Percentiles rank a stretch among this genome's conserved stretches.
These are phyloP conservation scores for Caenorhabditis remanei DNA, from an alignment of 1,140 invertebrate genomes.

Conservation along the genomic window DNA sequence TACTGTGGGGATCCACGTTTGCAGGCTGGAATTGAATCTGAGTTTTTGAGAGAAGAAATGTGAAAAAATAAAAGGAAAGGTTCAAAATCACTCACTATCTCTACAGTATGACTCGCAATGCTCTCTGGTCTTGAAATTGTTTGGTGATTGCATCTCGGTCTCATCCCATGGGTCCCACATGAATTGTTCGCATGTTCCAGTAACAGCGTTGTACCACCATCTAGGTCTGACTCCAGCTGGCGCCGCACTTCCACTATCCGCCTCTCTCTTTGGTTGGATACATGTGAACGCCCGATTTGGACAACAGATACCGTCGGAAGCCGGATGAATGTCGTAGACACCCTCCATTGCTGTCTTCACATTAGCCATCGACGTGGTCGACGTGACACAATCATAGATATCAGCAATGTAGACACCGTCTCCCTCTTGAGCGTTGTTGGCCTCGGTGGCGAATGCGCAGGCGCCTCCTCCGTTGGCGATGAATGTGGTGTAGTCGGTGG, in stretches of 20 bases:
- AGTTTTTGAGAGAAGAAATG: background rate
- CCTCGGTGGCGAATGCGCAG: slow-evolving; percentile 51
- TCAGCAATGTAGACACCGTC: slow-evolving; percentile 75
- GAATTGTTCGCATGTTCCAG: slow-evolving; percentile 76
- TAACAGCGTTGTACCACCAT: slow-evolving; percentile 76
- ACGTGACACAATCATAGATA: slow-evolving; percentile 74
- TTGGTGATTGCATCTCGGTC: slow-evolving; percentile 76
- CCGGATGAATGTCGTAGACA: slow-evolving; percentile 75
- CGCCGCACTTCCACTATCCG: slow-evolving; percentile 73
- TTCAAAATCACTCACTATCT: slow-evolving; percentile 70
- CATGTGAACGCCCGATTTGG: slow-evolving; percentile 77
- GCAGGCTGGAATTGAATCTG: slow-evolving; percentile 69
- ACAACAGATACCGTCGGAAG: slow-evolving; percentile 74
- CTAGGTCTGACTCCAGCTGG: slow-evolving; percentile 74
- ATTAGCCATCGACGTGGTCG: slow-evolving; percentile 72
- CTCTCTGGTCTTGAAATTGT: slow-evolving; percentile 77
- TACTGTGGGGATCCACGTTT: slow-evolving; percentile 78
- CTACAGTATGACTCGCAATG: slow-evolving; percentile 77
- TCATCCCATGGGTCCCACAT: slow-evolving; percentile 78
- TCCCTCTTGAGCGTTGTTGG: slow-evolving; percentile 62
- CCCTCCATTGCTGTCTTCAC: slow-evolving; percentile 76
- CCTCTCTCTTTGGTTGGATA: slow-evolving; percentile 77
- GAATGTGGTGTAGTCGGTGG: slow-evolving; percentile 75
- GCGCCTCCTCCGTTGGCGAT: slow-evolving; percentile 72
- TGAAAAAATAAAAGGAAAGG: background rate